Conservation (phyloP, 2,113 vertebrate species). For the Salvelinus fontinalis region DNA sequence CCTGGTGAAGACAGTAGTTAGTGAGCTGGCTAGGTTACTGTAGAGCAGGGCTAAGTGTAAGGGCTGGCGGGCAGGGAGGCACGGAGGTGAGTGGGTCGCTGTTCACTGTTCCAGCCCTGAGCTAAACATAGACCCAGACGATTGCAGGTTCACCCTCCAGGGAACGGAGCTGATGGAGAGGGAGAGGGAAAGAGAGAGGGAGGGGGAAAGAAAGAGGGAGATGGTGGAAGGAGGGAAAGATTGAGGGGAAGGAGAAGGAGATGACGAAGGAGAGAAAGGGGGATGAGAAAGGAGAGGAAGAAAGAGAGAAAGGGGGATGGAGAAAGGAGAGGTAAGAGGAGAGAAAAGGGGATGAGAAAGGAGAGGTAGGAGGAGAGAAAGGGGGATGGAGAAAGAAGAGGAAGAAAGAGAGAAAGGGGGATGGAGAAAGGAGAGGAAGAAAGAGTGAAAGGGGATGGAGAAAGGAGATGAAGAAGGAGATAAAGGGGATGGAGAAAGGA, state of each 20-base stretch:
- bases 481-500: too few species aligned
- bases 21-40: neutral
- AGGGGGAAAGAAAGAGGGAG: neutral
- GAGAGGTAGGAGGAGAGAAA: too few species aligned
- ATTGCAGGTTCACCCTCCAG: constrained; percentile 68
- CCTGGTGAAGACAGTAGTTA: neutral
- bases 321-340: too few species aligned
- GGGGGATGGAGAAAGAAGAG: too few species aligned
- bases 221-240: neutral
- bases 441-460: too few species aligned
- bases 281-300: too few species aligned
- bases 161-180: constrained; percentile 47
- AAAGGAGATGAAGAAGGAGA: too few species aligned
- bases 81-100: constrained; percentile 58
- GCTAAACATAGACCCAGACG: constrained; percentile 67
- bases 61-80: neutral
- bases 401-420: too few species aligned
- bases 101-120: constrained; percentile 37
- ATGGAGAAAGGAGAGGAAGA: too few species aligned
- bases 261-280: neutral
- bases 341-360: too few species aligned
- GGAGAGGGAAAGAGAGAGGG: constrained; percentile 11
- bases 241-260: neutral
- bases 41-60: neutral
- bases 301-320: too few species aligned